Percentiles rank a stretch among this genome's conserved stretches.
These are phyloP conservation scores for Drosophila malerkotliana DNA, from an alignment of 1,140 invertebrate genomes.

Conservation along the genomic window DNA sequence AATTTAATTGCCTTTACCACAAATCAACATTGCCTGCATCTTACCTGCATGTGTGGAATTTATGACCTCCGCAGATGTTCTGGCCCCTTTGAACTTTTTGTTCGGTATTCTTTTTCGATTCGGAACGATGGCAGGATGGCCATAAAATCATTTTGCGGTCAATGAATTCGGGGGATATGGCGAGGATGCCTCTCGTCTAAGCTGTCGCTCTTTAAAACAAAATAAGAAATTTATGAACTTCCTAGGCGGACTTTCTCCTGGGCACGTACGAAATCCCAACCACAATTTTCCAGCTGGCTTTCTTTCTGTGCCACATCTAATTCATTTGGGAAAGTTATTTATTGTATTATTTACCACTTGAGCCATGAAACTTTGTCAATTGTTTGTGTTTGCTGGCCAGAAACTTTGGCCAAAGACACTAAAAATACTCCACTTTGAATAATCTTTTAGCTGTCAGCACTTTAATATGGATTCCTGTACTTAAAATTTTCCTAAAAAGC, in stretches of 20 bases:
- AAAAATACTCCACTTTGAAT: constrained; percentile 23
- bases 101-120: background rate
- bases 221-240: constrained; percentile 52
- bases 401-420: constrained; percentile 27
- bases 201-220: constrained; percentile 46
- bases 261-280: constrained; percentile 30
- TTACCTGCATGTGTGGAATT: constrained; percentile 26
- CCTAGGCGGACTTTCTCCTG: constrained; percentile 23
- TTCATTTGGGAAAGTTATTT: constrained; percentile 54
- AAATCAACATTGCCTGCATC: constrained; percentile 21
- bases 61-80: constrained; percentile 5
- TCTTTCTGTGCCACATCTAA: constrained; percentile 39
- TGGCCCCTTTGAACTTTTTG: background rate
- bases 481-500: background rate
- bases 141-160: constrained; percentile 53
- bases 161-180: constrained; percentile 35
- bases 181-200: constrained; percentile 1
- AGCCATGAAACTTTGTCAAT: constrained; percentile 49
- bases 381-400: constrained; percentile 41
- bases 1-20: constrained; percentile 50
- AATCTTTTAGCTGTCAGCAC: constrained; percentile 26
- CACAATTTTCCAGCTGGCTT: constrained; percentile 46
- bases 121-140: constrained; percentile 13
- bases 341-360: constrained; percentile 55
- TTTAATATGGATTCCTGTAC: constrained; percentile 19